Evolutionary conservation across 2,797 vertebrate species (phyloP).

Genomic region (Remorina albescens): DNA sequence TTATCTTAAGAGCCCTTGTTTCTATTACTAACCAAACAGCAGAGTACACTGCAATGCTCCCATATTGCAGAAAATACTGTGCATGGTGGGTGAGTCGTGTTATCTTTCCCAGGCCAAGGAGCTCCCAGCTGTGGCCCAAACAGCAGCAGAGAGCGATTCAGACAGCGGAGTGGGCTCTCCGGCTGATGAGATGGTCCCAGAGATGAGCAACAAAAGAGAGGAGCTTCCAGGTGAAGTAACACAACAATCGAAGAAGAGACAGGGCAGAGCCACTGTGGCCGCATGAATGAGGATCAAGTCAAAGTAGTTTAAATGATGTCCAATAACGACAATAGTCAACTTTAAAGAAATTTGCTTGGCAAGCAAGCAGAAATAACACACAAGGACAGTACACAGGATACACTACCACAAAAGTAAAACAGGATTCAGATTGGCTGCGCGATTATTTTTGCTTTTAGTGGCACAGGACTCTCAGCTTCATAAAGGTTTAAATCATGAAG

Average conservation of each 20-base stretch:
- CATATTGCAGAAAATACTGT: not conserved
- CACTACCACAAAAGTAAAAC: not conserved
- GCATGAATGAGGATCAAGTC: conserved; percentile 36
- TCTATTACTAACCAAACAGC: not conserved
- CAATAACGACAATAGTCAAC: not conserved
- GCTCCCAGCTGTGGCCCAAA: conserved; percentile 51
- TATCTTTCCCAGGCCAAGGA: conserved; percentile 67
- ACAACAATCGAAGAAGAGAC: too few relatives aligned
- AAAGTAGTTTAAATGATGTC: too few relatives aligned
- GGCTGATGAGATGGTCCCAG: conserved; percentile 57
- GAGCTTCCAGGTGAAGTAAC: conserved; percentile 74
- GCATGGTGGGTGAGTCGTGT: not conserved
- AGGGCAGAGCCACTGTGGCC: not conserved
- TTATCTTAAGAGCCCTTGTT: not conserved
- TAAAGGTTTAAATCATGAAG: not conserved
- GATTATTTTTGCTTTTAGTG: not conserved
- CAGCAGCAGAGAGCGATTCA: conserved; percentile 75
- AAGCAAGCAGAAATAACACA: not conserved
- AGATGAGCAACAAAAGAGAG: conserved; percentile 27
- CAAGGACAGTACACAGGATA: not conserved
- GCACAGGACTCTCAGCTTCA: not conserved
- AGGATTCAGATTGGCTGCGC: not conserved
- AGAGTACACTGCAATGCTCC: not conserved
- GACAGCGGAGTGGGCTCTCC: conserved; percentile 88
- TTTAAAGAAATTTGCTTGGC: not conserved